phyloP scores from a whole-genome alignment of 2,797 vertebrate species.

The Anolis apletophallus region DNA sequence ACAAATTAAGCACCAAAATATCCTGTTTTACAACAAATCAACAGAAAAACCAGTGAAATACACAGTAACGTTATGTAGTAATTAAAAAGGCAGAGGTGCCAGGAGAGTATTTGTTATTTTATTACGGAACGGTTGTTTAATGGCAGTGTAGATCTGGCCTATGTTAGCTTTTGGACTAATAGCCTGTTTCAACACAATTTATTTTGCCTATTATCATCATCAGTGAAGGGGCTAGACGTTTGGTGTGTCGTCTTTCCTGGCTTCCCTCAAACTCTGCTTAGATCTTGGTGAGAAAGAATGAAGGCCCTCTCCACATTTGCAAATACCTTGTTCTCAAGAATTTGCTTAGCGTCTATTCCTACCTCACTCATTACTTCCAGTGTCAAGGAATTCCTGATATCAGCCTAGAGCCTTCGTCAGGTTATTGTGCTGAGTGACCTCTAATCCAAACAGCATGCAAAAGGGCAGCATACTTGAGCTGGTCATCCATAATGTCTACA shows the following conservation, averaged over 20 bases:
- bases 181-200: not conserved
- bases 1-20: no score
- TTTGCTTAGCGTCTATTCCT: not conserved
- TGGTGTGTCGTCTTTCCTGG: not conserved
- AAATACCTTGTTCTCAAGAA: not conserved
- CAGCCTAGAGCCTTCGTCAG: not conserved
- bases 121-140: no score
- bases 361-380: not conserved
- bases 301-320: not conserved
- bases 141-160: no score
- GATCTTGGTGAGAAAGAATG: not conserved
- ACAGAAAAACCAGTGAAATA: no score
- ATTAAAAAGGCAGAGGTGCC: no score
- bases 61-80: no score
- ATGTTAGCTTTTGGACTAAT: no score
- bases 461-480: not conserved
- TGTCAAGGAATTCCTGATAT: not conserved
- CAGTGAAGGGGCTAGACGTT: not conserved
- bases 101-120: no score
- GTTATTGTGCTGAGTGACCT: not conserved
- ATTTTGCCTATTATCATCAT: not conserved
- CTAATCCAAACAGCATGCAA: not conserved
- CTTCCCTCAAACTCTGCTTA: not conserved
- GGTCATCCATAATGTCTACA: no score
- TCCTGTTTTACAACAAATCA: no score